Evolutionary conservation across 1,140 invertebrate species (phyloP).

Genomic region (Lamellibrachia luymesi): DNA sequence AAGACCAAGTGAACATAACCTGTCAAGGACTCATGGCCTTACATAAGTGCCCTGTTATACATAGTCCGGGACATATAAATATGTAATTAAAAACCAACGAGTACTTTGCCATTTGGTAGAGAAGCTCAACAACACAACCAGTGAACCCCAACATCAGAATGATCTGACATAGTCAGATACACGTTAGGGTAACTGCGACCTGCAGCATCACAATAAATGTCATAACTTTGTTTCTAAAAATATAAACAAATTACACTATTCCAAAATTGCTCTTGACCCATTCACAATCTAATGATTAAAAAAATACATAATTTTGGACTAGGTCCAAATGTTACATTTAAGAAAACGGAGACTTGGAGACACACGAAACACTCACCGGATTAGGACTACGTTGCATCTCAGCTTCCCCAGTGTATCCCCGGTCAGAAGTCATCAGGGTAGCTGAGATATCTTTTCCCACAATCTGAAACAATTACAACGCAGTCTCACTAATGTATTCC

Average conservation of each 20-base stretch:
- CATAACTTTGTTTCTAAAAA: neutral
- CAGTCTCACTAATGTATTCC: neutral
- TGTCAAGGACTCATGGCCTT: no score
- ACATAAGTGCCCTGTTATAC: no score
- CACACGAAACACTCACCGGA: neutral
- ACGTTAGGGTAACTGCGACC: neutral
- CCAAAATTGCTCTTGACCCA: neutral
- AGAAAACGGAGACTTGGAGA: neutral
- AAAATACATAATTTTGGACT: neutral
- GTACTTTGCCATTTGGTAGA: neutral
- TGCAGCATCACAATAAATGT: neutral
- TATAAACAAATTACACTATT: neutral
- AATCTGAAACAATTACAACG: neutral
- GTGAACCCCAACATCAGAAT: neutral
- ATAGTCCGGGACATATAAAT: no score
- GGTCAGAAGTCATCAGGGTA: slow-evolving; percentile 3
- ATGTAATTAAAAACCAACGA: neutral
- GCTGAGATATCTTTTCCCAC: neutral
- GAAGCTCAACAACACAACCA: neutral
- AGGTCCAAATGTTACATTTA: neutral
- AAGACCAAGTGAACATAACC: no score
- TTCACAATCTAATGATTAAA: neutral
- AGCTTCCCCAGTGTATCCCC: neutral
- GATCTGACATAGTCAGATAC: neutral
- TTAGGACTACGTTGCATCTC: neutral